Percentiles rank a stretch among this genome's conserved stretches.
Conservation (phyloP, 2,113 vertebrate species). For the Cardinalis cardinalis region DNA sequence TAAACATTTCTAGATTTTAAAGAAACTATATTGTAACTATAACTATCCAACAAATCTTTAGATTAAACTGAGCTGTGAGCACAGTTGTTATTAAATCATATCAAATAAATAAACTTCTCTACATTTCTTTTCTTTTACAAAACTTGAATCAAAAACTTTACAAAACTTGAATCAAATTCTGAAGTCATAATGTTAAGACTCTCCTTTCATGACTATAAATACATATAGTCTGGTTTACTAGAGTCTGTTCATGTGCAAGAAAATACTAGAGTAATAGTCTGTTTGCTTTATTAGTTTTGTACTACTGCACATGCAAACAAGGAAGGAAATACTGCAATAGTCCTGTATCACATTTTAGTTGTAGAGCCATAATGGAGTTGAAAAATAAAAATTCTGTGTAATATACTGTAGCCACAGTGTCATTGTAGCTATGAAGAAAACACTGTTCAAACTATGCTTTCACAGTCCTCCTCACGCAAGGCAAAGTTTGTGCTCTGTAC, state of each 20-base stretch:
- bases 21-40: neutral
- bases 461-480: neutral
- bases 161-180: neutral
- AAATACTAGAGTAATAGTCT: neutral
- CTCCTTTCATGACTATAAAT: neutral
- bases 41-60: neutral
- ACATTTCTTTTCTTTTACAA: neutral
- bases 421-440: neutral
- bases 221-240: neutral
- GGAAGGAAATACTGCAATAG: neutral
- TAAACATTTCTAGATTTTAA: neutral
- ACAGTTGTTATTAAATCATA: neutral
- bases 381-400: neutral
- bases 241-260: neutral
- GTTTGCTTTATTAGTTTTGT: neutral
- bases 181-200: neutral
- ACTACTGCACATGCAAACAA: neutral
- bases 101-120: neutral
- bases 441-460: neutral
- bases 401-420: neutral
- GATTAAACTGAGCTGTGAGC: neutral
- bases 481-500: neutral
- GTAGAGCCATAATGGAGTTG: neutral
- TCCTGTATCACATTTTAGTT: neutral
- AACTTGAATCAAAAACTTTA: neutral